Evolutionary conservation across 1,140 invertebrate species (phyloP).

Genomic region (Drosophila mayri): DNA sequence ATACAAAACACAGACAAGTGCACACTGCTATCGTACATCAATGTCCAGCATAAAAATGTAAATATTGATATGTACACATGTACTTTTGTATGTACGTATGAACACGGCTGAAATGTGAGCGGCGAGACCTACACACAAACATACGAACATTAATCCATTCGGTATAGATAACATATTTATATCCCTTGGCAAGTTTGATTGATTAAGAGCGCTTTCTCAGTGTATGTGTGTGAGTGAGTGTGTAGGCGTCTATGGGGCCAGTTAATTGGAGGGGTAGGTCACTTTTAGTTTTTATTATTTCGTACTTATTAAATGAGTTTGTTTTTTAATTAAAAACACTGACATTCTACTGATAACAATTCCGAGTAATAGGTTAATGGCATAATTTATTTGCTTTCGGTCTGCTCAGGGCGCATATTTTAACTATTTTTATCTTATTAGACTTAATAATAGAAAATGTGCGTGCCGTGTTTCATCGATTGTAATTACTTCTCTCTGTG

Average conservation of each 20-base stretch:
- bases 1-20: background rate
- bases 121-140: constrained; percentile 29
- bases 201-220: constrained; percentile 14
- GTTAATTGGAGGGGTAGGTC: constrained; percentile 12
- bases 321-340: background rate
- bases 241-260: background rate
- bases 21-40: constrained; percentile 28
- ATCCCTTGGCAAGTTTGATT: constrained; percentile 17
- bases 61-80: constrained; percentile 44
- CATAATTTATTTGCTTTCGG: too few species aligned
- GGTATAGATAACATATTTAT: constrained; percentile 34
- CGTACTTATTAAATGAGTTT: background rate
- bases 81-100: constrained; percentile 22
- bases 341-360: background rate
- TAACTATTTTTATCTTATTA: constrained; percentile 2
- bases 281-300: constrained; percentile 10
- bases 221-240: background rate
- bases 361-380: background rate
- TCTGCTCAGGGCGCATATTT: background rate
- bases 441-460: background rate
- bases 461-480: background rate
- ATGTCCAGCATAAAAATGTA: constrained; percentile 33
- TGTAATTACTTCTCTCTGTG: background rate
- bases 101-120: constrained; percentile 22
- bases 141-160: constrained; percentile 26